Percentiles rank a stretch among this genome's conserved stretches.
These are phyloP conservation scores for Pachypanchax playfairii DNA, from an alignment of 2,113 vertebrate species.

Conservation along the genomic window DNA sequence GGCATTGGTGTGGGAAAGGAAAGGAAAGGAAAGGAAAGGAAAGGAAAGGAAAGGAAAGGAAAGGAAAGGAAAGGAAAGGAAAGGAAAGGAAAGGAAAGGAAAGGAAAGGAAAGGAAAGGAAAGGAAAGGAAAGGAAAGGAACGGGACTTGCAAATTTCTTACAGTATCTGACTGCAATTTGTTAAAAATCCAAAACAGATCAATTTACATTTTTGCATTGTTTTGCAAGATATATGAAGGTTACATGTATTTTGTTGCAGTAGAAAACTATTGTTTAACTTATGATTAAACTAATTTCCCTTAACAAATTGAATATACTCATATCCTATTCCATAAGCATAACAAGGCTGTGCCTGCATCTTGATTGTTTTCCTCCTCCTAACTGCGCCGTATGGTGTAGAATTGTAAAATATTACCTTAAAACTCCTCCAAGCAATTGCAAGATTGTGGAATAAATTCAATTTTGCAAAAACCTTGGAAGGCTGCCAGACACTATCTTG, in stretches of 20 bases:
- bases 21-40: conserved; percentile 3
- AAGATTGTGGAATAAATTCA: conserved; percentile 29
- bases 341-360: not conserved
- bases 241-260: too few relatives aligned
- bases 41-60: conserved; percentile 3
- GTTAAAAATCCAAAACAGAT: too few relatives aligned
- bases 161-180: too few relatives aligned
- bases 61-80: conserved; percentile 3
- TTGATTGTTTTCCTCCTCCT: not conserved
- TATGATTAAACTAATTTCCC: not conserved
- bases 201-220: too few relatives aligned
- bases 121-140: too few relatives aligned
- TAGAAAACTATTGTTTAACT: too few relatives aligned
- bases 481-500: conserved; percentile 40
- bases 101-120: too few relatives aligned
- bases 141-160: too few relatives aligned
- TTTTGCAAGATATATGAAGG: too few relatives aligned
- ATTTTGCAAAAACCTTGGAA: conserved; percentile 40
- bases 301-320: not conserved
- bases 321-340: not conserved
- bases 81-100: not conserved
- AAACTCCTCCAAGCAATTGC: conserved; percentile 27
- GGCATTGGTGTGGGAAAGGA: too few relatives aligned
- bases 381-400: conserved; percentile 4
- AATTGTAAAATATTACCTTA: conserved; percentile 17